Base-by-base conservation (phyloP, 2,888 invertebrate species). In the Coleophora flavipennella region DNA sequence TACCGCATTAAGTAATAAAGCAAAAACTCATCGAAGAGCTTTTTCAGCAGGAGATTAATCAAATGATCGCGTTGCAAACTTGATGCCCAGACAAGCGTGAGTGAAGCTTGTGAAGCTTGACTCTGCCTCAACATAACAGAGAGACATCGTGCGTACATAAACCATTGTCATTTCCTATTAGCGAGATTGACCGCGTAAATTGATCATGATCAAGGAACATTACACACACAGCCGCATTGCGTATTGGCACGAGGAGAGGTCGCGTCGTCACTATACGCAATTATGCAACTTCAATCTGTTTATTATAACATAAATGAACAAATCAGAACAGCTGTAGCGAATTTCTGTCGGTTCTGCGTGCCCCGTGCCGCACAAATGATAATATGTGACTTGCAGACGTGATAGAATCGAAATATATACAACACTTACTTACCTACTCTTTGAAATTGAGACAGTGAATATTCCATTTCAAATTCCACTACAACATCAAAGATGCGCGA, bases 201-300 rank as follows among this genome's bases (percentile, higher is more conserved):
- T 4, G 27, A 4, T 38, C 38, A 53, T 4, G 27, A 4, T 38
- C 38, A 53, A 52, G 46, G 48, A 51, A 46, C 46, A 41, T 46
- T 50, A 49, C 44, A 44, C 6, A 20, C 20, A 41, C 41, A 37
- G 38, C 44, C 29, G 38, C 42, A 41, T 34, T 35, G 28, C 38
- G 35, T 33, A 46, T 39, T 34, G 32, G 33, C 33, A 36, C 36
- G 36, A 27, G 20, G 11, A 33, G 34, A 41, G 38, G 51, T 50
- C 44, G 45, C 50, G 50, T 50, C 46, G 39, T 39, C 41, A 44
- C 43, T 51, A n/a, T n/a, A n/a, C n/a, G n/a, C n/a, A 53, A 55
- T 53, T 55, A 55, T 51, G 39, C 31, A 28, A 31, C 35, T 37
- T 35, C 27, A 13, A 34, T 45, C 44, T 42, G 49, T 51, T 41